These are phyloP conservation scores for Blomia tropicalis DNA, from an alignment of 2,888 invertebrate genomes.

Conservation along the genomic window DNA sequence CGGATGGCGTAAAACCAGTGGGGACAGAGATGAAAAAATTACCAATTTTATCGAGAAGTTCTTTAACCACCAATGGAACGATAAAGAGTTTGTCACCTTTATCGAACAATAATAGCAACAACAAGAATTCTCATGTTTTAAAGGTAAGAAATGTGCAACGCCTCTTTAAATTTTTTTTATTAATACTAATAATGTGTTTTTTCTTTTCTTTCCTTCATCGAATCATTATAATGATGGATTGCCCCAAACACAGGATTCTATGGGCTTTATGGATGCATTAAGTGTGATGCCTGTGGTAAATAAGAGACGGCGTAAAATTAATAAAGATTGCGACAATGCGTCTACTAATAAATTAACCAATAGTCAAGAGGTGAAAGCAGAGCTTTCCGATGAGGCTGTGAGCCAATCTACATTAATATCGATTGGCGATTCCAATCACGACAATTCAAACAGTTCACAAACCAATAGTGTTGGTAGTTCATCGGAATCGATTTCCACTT, in stretches of 20 bases:
- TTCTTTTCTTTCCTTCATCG: no score
- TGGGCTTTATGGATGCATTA: conserved; percentile 21
- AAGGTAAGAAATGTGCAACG: not conserved
- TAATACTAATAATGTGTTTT: no score
- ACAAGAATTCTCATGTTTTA: not conserved
- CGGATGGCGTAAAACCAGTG: not conserved
- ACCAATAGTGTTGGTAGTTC: not conserved
- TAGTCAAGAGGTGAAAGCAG: not conserved
- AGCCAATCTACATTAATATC: not conserved
- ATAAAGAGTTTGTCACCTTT: not conserved
- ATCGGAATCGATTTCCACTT: not conserved
- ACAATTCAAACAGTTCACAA: not conserved
- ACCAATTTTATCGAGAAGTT: not conserved
- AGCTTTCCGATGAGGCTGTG: not conserved
- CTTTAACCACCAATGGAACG: not conserved
- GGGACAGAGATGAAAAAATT: not conserved
- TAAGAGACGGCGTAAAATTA: conserved; percentile 9
- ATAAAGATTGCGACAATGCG: not conserved
- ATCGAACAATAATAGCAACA: not conserved
- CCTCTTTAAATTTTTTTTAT: not conserved
- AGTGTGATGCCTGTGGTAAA: not conserved
- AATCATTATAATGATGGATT: not conserved
- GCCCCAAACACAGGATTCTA: not conserved
- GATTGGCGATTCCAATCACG: not conserved
- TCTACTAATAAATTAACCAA: not conserved